A percentile compares a stretch with the other conserved stretches of the same genome.
Conservation (phyloP, 2,888 invertebrate genomes). For the Archips xylosteana region DNA sequence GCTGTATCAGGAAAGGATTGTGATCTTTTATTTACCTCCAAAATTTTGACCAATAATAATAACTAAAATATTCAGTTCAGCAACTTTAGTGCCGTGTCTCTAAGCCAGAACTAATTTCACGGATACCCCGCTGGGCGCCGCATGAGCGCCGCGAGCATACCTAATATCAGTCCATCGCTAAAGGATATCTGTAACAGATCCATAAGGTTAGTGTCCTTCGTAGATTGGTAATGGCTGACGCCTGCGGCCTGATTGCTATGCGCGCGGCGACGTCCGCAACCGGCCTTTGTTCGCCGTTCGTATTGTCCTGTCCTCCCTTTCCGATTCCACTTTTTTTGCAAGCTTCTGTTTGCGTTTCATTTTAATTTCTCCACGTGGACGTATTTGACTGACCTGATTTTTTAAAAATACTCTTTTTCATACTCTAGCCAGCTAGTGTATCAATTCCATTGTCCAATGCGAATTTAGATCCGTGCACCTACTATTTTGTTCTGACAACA, state of each 20-base stretch:
- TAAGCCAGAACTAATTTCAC: background rate
- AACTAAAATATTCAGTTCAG: background rate
- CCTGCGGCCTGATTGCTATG: constrained; percentile 74
- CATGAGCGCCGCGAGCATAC: constrained; percentile 5
- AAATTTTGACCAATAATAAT: too few species aligned
- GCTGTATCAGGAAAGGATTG: too few species aligned
- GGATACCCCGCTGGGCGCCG: constrained; percentile 8
- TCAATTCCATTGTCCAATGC: too few species aligned
- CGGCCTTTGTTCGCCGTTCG: constrained; percentile 72
- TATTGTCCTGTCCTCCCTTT: constrained; percentile 73
- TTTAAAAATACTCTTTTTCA: too few species aligned
- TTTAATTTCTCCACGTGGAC: constrained; percentile 33
- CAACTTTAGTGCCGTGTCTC: background rate
- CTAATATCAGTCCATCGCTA: constrained; percentile 1
- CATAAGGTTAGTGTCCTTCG: constrained; percentile 40
- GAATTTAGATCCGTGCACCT: too few species aligned
- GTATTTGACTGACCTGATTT: constrained; percentile 3
- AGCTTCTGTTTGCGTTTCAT: constrained; percentile 40
- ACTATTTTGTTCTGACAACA: too few species aligned
- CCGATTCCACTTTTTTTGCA: constrained; percentile 65
- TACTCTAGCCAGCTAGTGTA: too few species aligned
- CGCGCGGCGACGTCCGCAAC: constrained; percentile 63
- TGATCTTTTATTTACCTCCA: too few species aligned
- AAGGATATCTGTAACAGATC: constrained; percentile 40
- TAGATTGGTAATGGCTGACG: constrained; percentile 55